Base-by-base conservation (phyloP, 1,140 invertebrate genomes). In the Sarcophaga bullata region DNA sequence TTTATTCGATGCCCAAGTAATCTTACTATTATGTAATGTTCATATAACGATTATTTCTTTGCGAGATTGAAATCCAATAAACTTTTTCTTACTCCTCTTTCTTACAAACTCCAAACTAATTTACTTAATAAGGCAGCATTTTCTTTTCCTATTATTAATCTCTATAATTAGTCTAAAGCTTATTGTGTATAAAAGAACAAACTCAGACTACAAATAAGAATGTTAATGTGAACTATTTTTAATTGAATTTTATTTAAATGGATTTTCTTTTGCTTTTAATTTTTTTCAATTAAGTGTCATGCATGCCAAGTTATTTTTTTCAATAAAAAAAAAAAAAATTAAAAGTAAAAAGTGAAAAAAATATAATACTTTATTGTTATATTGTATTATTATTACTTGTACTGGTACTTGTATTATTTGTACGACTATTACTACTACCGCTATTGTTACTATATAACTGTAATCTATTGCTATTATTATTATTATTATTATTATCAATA, bases 101-200 rank as follows among this genome's bases (percentile, higher is more conserved):
- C 4, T 37, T 37, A 37, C 25, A 37, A 37, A 37, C 25, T 37
- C 25, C 25, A 37, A 37, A 37, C 25, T 37, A 37, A 2, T 62
- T 62, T 62, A 62, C 54, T 62, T 62, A 62, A 62, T 62, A 62
- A 62, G 54, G 54, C 54, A 62, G 54, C 54, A 11, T 15, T 62
- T 62, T 7, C n/a, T 62, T n/a, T 62, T 52, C n/a, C 11, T 7
- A 62, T 62, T 62, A 7, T 15, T 62, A 62, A 15, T 62, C 25
- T 37, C 25, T 37, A 37, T 37, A 4, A 2, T 37, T 37, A 37
- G 25, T 37, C 25, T 37, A 37, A 2, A 37, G 25, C 25, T 37
- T 37, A 37, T 37, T 4, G 25, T 4, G 25, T 37, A 37, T 2
- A 37, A 37, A 37, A 4, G 4, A 37, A 4, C 1, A 37, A 15